These are phyloP conservation scores for Heteropelma amictum DNA, from an alignment of 2,888 invertebrate species.

Conservation along the genomic window DNA sequence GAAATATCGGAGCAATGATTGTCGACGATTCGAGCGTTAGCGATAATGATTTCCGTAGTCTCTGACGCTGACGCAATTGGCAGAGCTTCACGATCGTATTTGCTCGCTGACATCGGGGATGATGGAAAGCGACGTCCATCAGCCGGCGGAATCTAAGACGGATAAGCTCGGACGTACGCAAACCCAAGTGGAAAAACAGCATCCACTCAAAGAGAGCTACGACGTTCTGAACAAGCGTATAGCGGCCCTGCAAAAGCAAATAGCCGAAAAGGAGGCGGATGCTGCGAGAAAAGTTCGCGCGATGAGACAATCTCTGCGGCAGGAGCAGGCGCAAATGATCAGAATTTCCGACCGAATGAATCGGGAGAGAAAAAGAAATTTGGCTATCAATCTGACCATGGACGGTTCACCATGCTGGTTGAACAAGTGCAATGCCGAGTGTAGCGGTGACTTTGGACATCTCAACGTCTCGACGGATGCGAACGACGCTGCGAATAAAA, in stretches of 20 bases:
- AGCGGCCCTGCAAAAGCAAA: conserved; percentile 70
- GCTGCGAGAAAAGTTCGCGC: conserved; percentile 65
- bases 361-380: conserved; percentile 66
- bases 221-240: conserved; percentile 67
- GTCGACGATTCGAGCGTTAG: not conserved
- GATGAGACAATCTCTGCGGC: conserved; percentile 64
- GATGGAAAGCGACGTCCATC: conserved; percentile 60
- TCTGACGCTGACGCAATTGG: conserved; percentile 69
- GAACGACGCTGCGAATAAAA: not conserved
- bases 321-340: conserved; percentile 67
- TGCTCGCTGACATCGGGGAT: conserved; percentile 67
- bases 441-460: conserved; percentile 48
- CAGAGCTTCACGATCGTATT: conserved; percentile 71
- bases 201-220: conserved; percentile 57
- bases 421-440: conserved; percentile 56
- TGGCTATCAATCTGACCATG: conserved; percentile 62
- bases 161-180: not conserved
- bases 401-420: conserved; percentile 57
- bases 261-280: conserved; percentile 69
- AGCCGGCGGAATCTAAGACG: conserved; percentile 2
- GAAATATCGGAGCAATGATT: too few species aligned
- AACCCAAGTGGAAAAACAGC: not conserved
- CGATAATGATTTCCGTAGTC: conserved; percentile 58
- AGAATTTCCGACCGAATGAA: conserved; percentile 68
- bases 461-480: not conserved